phyloP scores from a whole-genome alignment of 1,140 invertebrate genomes.

The Copidosoma floridanum region DNA sequence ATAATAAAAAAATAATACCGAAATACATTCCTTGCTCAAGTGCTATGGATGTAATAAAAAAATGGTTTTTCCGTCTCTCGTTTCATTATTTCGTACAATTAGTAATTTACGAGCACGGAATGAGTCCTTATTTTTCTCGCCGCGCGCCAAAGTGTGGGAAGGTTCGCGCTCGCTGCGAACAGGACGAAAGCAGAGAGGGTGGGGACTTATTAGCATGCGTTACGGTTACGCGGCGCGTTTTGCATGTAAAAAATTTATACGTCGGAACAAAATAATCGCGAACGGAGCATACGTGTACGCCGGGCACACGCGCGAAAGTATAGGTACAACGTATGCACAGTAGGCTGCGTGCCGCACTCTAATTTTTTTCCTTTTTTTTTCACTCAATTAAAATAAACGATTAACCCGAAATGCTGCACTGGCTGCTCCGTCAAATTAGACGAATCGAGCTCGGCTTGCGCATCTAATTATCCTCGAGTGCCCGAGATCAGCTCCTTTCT shows the following conservation, averaged over 20 bases:
- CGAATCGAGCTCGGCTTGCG: conserved; percentile 14
- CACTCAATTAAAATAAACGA: conserved; percentile 23
- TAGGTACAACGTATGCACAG: neutral
- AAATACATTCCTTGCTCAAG: no score
- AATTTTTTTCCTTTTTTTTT: no score
- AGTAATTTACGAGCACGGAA: conserved; percentile 19
- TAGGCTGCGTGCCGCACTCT: no score
- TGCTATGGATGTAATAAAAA: no score
- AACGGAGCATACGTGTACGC: neutral
- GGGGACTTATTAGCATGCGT: conserved; percentile 21
- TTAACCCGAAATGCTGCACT: conserved; percentile 15
- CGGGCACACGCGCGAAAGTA: neutral
- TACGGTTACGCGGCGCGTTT: conserved; percentile 12
- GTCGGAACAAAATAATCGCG: conserved; percentile 4
- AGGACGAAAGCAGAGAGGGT: neutral
- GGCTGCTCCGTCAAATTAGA: conserved; percentile 3
- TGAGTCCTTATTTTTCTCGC: conserved; percentile 6
- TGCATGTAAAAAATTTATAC: neutral
- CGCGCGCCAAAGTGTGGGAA: conserved; percentile 18
- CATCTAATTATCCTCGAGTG: conserved; percentile 13
- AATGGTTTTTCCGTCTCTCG: no score
- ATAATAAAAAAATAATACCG: no score
- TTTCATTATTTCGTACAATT: conserved; percentile 20
- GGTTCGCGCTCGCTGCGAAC: neutral
- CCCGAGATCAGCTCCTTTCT: no score